Conservation (phyloP, 2,797 vertebrate species). For the Microctenopoma steveboyesi region DNA sequence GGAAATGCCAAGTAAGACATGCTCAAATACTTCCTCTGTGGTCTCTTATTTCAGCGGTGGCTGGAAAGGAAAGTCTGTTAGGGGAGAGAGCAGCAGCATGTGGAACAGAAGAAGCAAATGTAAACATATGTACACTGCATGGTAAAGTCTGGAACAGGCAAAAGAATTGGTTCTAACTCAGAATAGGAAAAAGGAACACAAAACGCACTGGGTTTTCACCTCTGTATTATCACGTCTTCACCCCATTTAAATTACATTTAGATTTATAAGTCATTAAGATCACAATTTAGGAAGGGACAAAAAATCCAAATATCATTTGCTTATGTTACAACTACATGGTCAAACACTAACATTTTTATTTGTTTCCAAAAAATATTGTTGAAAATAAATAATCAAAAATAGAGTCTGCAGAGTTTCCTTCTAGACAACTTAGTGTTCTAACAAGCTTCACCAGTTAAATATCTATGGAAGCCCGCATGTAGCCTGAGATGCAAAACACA, state of each 20-base stretch:
- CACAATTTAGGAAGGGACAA: not conserved
- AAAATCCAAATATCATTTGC: not conserved
- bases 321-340: too few species aligned
- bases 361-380: not conserved
- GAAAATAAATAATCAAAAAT: too few species aligned
- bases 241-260: not conserved
- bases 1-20: constrained; percentile 78
- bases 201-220: not conserved
- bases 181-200: not conserved
- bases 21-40: constrained; percentile 72
- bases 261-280: too few species aligned
- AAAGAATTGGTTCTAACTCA: constrained; percentile 6
- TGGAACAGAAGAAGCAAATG: constrained; percentile 60
- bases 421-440: not conserved
- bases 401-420: not conserved
- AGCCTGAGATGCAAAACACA: not conserved
- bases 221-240: not conserved
- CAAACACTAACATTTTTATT: too few species aligned
- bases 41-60: constrained; percentile 68
- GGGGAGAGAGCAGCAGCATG: constrained; percentile 56
- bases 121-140: constrained; percentile 49
- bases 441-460: not conserved
- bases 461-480: not conserved
- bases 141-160: constrained; percentile 15
- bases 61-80: constrained; percentile 61